These are phyloP conservation scores for Monochamus saltuarius DNA, from an alignment of 1,140 invertebrate species.

Conservation along the genomic window DNA sequence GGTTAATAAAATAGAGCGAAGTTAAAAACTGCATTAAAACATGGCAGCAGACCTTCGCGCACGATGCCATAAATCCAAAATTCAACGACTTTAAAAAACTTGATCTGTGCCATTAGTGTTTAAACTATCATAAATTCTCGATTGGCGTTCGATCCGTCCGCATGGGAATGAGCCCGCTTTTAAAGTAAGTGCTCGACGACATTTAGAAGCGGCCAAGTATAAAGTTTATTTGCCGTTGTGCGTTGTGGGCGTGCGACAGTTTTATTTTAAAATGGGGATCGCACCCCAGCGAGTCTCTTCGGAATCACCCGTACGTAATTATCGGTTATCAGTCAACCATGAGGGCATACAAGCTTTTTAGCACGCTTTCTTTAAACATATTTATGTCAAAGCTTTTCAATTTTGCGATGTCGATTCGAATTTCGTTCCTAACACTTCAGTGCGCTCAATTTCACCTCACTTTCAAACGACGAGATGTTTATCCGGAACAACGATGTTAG, in stretches of 20 bases:
- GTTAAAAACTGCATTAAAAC: constrained; percentile 42
- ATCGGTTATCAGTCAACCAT: constrained; percentile 49
- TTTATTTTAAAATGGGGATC: constrained; percentile 46
- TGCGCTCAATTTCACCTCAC: constrained; percentile 38
- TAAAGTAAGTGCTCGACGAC: constrained; percentile 46
- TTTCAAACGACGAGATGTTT: constrained; percentile 1
- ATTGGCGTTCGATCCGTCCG: constrained; percentile 43
- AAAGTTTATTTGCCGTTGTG: constrained; percentile 51
- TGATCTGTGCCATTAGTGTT: constrained; percentile 43
- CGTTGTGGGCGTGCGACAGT: constrained; percentile 47
- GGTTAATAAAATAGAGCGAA: constrained; percentile 44
- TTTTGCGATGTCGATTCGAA: constrained; percentile 29
- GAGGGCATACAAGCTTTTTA: constrained; percentile 47
- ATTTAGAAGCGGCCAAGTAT: constrained; percentile 46
- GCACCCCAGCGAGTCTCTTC: constrained; percentile 45
- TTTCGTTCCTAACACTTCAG: constrained; percentile 24
- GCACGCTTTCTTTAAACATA: constrained; percentile 44
- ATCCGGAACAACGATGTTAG: too few relatives aligned
- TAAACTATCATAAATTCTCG: constrained; percentile 49
- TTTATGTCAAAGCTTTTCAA: constrained; percentile 39
- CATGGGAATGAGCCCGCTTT: constrained; percentile 41
- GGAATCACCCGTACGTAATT: constrained; percentile 52
- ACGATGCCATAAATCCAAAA: constrained; percentile 43
- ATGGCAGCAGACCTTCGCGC: constrained; percentile 33
- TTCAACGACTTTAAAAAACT: constrained; percentile 44